Percentiles rank a stretch among this genome's conserved stretches.
These are phyloP conservation scores for Psittacula cyanocephala DNA, from an alignment of 2,113 vertebrate species.

Conservation along the genomic window DNA sequence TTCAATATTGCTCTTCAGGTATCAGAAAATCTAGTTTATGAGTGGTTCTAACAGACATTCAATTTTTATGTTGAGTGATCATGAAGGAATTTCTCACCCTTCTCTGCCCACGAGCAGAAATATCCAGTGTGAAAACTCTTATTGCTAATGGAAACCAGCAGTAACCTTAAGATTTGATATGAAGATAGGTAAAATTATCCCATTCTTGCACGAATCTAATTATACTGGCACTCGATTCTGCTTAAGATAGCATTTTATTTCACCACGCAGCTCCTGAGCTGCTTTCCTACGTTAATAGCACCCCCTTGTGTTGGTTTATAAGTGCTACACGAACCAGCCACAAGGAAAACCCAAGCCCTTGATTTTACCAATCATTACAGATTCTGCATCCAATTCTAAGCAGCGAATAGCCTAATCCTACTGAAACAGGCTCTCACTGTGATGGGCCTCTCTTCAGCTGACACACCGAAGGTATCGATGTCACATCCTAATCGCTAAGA, in stretches of 20 bases:
- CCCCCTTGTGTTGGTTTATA: not conserved
- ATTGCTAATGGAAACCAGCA: not conserved
- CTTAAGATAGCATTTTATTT: not conserved
- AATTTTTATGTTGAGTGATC: not conserved
- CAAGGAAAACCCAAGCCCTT: not conserved
- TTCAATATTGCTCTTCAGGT: not conserved
- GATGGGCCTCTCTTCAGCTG: not conserved
- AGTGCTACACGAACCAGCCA: not conserved
- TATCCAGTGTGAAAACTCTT: not conserved
- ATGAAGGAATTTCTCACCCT: not conserved
- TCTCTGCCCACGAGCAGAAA: not conserved
- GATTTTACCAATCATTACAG: not conserved
- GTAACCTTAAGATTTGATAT: not conserved
- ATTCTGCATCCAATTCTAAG: not conserved
- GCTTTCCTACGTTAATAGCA: not conserved
- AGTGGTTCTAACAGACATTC: not conserved
- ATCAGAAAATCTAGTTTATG: not conserved
- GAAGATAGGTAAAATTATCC: not conserved
- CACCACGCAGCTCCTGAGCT: fast-evolving
- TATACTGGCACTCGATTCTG: not conserved
- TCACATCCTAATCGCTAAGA: not conserved
- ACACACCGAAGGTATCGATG: not conserved
- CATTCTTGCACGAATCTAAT: not conserved
- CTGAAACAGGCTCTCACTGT: not conserved
- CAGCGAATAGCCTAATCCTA: not conserved